phyloP scores from a whole-genome alignment of 2,888 invertebrate species.

The Ametastegia equiseti region DNA sequence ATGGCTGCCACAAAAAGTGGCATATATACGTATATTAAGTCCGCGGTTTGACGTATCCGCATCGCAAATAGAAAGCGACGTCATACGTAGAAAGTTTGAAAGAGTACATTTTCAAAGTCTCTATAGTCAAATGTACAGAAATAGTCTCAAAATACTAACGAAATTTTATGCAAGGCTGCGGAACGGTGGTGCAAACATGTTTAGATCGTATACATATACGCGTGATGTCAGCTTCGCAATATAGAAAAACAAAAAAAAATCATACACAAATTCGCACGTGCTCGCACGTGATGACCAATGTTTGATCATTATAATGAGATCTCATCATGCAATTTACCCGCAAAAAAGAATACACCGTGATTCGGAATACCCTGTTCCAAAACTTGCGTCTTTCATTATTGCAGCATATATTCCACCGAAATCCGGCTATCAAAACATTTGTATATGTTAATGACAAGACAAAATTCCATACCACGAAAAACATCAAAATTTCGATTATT shows the following conservation, averaged over 20 bases:
- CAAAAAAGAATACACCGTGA: neutral
- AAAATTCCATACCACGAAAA: neutral
- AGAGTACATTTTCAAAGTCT: neutral
- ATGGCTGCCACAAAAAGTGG: neutral
- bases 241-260: neutral
- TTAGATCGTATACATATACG: neutral
- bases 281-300: neutral
- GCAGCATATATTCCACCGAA: neutral
- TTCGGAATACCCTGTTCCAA: neutral
- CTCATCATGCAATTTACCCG: neutral
- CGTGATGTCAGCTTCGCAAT: conserved; percentile 28
- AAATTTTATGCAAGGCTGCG: neutral
- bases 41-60: neutral
- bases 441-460: neutral
- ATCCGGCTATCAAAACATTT: neutral
- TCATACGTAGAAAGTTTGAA: conserved; percentile 23
- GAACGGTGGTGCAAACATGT: conserved; percentile 13
- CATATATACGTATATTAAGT: neutral
- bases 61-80: conserved; percentile 17
- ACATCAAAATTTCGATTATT: neutral
- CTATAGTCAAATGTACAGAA: neutral
- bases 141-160: neutral
- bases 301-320: conserved; percentile 36
- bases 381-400: neutral
- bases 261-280: neutral